phyloP scores from a whole-genome alignment of 2,113 vertebrate species.

The Pyrgilauda ruficollis region DNA sequence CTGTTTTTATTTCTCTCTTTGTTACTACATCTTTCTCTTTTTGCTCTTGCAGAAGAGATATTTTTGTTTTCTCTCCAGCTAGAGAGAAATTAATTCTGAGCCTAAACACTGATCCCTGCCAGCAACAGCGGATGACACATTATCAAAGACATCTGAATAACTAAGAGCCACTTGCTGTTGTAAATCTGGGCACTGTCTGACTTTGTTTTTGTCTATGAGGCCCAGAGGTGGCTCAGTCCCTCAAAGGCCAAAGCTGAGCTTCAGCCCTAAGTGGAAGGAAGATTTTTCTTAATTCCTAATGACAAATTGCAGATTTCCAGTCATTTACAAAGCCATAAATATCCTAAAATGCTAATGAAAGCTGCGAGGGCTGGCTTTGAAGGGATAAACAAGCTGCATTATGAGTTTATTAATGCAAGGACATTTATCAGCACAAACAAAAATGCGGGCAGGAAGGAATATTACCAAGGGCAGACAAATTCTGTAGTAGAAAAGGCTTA shows the following conservation, averaged over 20 bases:
- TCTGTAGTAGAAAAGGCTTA: neutral
- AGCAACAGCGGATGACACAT: slow-evolving; percentile 28
- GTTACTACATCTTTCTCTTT: neutral
- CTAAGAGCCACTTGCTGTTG: slow-evolving; percentile 51
- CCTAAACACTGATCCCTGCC: slow-evolving; percentile 34
- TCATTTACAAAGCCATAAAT: slow-evolving; percentile 34
- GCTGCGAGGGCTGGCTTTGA: neutral
- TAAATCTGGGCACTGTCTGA: slow-evolving; percentile 62
- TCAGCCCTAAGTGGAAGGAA: neutral
- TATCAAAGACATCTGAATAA: slow-evolving; percentile 56
- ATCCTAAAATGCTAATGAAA: slow-evolving; percentile 41
- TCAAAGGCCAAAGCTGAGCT: slow-evolving; percentile 43
- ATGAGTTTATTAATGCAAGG: slow-evolving; percentile 1
- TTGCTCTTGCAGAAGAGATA: neutral
- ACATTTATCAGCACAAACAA: slow-evolving; percentile 17
- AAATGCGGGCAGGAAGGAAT: neutral
- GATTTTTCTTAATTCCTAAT: slow-evolving; percentile 42
- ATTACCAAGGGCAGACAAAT: neutral
- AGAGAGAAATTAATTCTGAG: slow-evolving; percentile 39
- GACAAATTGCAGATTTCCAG: slow-evolving; percentile 57
- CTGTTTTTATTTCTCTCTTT: neutral
- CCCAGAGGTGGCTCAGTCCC: slow-evolving; percentile 47
- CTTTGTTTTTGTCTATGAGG: slow-evolving; percentile 41
- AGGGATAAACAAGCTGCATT: slow-evolving; percentile 35
- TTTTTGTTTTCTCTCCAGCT: slow-evolving; percentile 37